Percentiles rank a stretch among this genome's conserved stretches.
phyloP scores from a whole-genome alignment of 2,113 vertebrate species.

The Glaucidium brasilianum region DNA sequence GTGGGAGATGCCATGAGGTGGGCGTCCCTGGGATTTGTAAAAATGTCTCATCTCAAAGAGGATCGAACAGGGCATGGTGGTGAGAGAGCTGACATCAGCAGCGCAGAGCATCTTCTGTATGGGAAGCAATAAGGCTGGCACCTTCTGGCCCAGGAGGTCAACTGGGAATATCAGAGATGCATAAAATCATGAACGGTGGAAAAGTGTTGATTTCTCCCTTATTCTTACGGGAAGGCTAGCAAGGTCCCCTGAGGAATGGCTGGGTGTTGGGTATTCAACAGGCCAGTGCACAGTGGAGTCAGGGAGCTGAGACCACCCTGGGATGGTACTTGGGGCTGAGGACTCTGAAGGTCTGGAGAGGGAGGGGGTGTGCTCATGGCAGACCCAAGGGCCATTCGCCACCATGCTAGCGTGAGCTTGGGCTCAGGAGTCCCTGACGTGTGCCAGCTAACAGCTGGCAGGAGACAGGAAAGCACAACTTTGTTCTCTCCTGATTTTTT shows the following conservation, averaged over 20 bases:
- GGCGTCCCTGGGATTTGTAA: background rate
- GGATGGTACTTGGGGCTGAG: background rate
- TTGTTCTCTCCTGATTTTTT: background rate
- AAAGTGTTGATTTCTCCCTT: background rate
- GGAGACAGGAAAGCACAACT: background rate
- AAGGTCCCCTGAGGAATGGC: background rate
- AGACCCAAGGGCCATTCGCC: background rate
- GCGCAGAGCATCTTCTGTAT: background rate
- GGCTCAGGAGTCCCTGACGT: background rate
- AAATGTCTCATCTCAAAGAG: background rate
- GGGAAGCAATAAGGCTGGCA: background rate
- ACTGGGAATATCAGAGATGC: background rate
- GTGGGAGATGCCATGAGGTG: background rate
- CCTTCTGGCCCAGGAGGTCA: background rate
- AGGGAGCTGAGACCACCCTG: background rate
- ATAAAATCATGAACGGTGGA: background rate
- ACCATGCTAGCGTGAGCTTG: fast-evolving
- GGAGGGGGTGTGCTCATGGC: background rate
- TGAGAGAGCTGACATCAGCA: background rate
- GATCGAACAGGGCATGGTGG: background rate
- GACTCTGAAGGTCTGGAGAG: background rate
- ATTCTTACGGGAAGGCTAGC: background rate
- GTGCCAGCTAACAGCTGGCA: background rate
- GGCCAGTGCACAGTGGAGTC: background rate
- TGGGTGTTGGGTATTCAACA: background rate